Base-by-base conservation (phyloP, 1,140 invertebrate genomes). In the Micrasema minimum region DNA sequence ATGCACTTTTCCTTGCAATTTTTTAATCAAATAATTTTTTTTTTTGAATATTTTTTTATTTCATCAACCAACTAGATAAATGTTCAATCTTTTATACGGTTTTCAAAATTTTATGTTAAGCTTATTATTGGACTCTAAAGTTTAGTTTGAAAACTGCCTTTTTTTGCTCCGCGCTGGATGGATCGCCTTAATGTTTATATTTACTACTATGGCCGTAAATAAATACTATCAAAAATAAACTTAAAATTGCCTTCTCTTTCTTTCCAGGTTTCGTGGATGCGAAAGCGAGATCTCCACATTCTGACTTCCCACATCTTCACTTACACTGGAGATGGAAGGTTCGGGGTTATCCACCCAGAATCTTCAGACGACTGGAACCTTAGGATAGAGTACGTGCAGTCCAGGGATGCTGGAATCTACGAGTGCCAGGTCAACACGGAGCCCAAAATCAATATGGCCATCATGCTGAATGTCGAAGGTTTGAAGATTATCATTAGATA, bases 341-440 rank as follows among this genome's bases (percentile, higher is more conserved):
- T 96, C 83, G 91, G 91, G 53, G 91, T 95, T 0, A 86, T 92
- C 11, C 93, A 96, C 82, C 89, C 92, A 0, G 92, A 95, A 73
- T 88, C 89, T 12, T 91, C 91, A n/a, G 92, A 96, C 76, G 93
- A 96, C 79, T 97, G 95, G 95, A 92, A 93, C 78, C 88, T 98
- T 70, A 90, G 91, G 82, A 93, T 98, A 72, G 91, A 91, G 75
- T 96, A 93, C 79, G 91, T 96, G 2, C 93, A 96, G 81, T 87
- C 90, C 69, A 83, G 90, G 38, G 95, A 98, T 78, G 92, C 90
- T 1, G 95, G 95, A 0, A 89, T 93, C 43, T 97, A 96, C 83
- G 94, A 95, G 81, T 96, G 93, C 77, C 89, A 90, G 84, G 90
- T 92, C 66, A 92, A 92, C 80, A 94, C 93, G 1, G 93, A 95